Conservation (phyloP, 1,140 invertebrate genomes). For the Leucophenga varia region DNA sequence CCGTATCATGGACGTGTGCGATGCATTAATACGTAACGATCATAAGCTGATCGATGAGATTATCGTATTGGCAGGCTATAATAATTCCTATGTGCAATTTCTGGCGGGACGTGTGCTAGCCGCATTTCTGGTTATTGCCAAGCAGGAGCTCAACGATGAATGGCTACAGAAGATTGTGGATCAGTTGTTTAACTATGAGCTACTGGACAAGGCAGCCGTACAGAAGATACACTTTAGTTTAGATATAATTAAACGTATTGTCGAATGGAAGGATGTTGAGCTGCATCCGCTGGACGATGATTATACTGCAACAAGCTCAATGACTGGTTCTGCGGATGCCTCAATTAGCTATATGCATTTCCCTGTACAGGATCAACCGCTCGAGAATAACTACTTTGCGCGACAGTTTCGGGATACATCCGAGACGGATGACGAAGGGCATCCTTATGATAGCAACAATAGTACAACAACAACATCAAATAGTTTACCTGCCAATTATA, state of each 20-base stretch:
- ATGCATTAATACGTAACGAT: slow-evolving; percentile 76
- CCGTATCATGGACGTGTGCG: slow-evolving; percentile 74
- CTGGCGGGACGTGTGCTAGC: slow-evolving; percentile 76
- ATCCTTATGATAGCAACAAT: slow-evolving; percentile 8
- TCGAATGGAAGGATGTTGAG: slow-evolving; percentile 83
- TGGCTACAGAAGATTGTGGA: slow-evolving; percentile 77
- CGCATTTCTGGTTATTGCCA: slow-evolving; percentile 79
- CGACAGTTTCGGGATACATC: slow-evolving; percentile 34
- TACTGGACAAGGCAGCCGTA: slow-evolving; percentile 61
- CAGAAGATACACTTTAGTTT: slow-evolving; percentile 78
- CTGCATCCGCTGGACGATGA: slow-evolving; percentile 77
- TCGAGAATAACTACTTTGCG: slow-evolving; percentile 53
- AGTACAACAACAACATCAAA: not conserved
- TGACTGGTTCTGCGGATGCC: slow-evolving; percentile 16
- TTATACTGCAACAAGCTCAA: slow-evolving; percentile 16
- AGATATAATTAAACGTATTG: slow-evolving; percentile 80
- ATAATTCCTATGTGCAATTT: slow-evolving; percentile 79
- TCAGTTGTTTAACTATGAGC: slow-evolving; percentile 63
- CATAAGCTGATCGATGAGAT: slow-evolving; percentile 81
- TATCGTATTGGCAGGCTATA: slow-evolving; percentile 73
- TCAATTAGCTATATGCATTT: slow-evolving; percentile 45
- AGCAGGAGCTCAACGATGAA: slow-evolving; percentile 73
- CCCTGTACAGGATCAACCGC: slow-evolving; percentile 37
- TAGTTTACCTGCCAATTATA: slow-evolving; percentile 12
- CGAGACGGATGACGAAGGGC: not conserved